Evolutionary conservation across 2,113 vertebrate genomes (phyloP).

Genomic region (Archilochus colubris): DNA sequence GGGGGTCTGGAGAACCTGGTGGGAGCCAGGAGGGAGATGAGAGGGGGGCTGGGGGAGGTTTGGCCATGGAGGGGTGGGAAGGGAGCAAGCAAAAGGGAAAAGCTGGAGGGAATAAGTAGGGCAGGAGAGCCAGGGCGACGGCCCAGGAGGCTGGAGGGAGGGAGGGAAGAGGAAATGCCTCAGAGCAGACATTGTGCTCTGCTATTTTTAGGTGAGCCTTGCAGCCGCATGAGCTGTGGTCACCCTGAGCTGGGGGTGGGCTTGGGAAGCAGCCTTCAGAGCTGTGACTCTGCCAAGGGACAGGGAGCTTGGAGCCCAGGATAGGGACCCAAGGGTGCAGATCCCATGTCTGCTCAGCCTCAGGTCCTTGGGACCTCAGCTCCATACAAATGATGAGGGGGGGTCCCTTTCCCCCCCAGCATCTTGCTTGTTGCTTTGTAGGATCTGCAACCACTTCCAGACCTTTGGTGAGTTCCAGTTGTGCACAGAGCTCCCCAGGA

Average conservation of each 20-base stretch:
- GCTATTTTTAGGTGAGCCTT: background rate
- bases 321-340: background rate
- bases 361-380: background rate
- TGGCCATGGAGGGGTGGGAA: background rate
- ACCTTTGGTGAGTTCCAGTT: background rate
- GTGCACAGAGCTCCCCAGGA: background rate
- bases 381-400: background rate
- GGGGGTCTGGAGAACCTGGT: background rate
- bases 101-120: background rate
- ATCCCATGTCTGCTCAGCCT: accelerated
- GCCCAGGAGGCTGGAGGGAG: background rate
- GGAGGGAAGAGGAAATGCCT: background rate
- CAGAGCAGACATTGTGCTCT: background rate
- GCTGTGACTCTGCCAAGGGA: background rate
- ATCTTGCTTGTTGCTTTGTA: background rate
- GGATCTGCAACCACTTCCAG: background rate
- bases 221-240: background rate
- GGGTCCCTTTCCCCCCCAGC: background rate
- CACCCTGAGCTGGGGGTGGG: background rate
- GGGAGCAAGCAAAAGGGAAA: accelerated
- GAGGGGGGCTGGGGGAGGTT: background rate
- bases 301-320: background rate
- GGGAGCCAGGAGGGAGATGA: background rate
- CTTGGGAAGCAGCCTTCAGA: background rate
- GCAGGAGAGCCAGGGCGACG: background rate